A percentile compares a stretch with the other conserved stretches of the same genome.
These are phyloP conservation scores for Tetragonisca angustula DNA, from an alignment of 2,888 invertebrate species.

Conservation along the genomic window DNA sequence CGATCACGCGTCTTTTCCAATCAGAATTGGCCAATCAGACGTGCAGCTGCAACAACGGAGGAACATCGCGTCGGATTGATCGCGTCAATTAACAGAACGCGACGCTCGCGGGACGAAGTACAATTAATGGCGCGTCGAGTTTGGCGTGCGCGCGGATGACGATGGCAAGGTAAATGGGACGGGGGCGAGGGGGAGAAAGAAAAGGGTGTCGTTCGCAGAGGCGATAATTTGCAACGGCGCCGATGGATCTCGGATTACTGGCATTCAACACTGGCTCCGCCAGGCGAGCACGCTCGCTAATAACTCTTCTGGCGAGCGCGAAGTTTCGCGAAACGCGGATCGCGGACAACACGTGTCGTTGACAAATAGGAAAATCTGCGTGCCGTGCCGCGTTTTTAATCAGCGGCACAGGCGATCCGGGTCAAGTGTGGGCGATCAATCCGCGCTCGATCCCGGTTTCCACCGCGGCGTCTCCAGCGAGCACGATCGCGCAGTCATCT, in stretches of 20 bases:
- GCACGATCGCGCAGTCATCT: constrained; percentile 40
- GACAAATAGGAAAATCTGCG: constrained; percentile 66
- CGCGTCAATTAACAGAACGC: constrained; percentile 64
- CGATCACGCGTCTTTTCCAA: background rate
- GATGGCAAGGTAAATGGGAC: background rate
- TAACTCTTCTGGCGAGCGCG: constrained; percentile 19
- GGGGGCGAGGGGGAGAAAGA: background rate
- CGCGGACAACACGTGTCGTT: constrained; percentile 60
- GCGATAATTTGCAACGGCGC: constrained; percentile 48
- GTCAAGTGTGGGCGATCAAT: constrained; percentile 66
- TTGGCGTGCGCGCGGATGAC: constrained; percentile 2
- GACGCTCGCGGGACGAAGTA: constrained; percentile 43
- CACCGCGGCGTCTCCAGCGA: constrained; percentile 23
- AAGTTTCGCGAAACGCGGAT: constrained; percentile 25
- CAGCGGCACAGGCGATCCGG: constrained; percentile 60
- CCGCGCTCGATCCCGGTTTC: constrained; percentile 37
- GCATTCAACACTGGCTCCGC: constrained; percentile 1
- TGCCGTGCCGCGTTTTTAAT: constrained; percentile 61
- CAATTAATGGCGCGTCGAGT: constrained; percentile 66
- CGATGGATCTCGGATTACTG: constrained; percentile 40
- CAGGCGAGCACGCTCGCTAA: constrained; percentile 25
- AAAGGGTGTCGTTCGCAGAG: background rate
- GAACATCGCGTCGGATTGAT: constrained; percentile 55
- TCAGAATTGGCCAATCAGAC: constrained; percentile 46
- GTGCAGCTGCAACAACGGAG: constrained; percentile 22